Percentiles rank a stretch among this genome's conserved stretches.
Conservation (phyloP, 2,113 vertebrate genomes). For the Urocolius indicus region DNA sequence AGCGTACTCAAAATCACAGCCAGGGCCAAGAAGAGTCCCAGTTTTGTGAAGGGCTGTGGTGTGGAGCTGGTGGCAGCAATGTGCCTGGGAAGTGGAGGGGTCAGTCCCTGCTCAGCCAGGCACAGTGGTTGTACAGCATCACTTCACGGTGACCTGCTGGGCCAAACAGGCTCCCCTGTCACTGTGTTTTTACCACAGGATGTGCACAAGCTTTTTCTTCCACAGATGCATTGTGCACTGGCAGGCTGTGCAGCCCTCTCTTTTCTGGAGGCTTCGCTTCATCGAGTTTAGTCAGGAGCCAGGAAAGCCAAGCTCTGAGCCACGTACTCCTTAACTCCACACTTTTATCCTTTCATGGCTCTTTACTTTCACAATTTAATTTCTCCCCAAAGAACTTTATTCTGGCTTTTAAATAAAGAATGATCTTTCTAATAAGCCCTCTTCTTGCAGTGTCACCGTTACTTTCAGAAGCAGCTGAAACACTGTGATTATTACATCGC, state of each 20-base stretch:
- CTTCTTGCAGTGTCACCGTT: neutral
- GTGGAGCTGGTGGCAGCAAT: fast-evolving
- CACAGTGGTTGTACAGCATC: no score
- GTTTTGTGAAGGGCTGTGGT: fast-evolving
- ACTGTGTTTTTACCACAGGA: neutral
- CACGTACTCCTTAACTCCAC: neutral
- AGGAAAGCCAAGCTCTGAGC: neutral
- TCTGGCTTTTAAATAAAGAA: constrained; percentile 6
- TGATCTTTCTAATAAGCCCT: neutral
- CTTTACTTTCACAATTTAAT: neutral
- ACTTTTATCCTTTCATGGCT: neutral
- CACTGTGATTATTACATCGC: neutral
- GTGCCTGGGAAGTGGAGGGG: fast-evolving
- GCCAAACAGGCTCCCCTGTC: fast-evolving
- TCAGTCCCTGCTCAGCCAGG: fast-evolving
- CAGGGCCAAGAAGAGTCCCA: neutral
- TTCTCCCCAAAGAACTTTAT: neutral
- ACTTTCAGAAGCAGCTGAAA: neutral
- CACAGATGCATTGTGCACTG: fast-evolving
- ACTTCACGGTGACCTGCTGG: neutral
- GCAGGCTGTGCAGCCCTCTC: fast-evolving
- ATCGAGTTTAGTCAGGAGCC: neutral
- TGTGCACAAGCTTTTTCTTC: neutral
- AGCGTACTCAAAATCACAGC: neutral
- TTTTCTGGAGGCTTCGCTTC: neutral